Conservation (phyloP, 2,888 invertebrate genomes). For the Pegoplata infirma region DNA sequence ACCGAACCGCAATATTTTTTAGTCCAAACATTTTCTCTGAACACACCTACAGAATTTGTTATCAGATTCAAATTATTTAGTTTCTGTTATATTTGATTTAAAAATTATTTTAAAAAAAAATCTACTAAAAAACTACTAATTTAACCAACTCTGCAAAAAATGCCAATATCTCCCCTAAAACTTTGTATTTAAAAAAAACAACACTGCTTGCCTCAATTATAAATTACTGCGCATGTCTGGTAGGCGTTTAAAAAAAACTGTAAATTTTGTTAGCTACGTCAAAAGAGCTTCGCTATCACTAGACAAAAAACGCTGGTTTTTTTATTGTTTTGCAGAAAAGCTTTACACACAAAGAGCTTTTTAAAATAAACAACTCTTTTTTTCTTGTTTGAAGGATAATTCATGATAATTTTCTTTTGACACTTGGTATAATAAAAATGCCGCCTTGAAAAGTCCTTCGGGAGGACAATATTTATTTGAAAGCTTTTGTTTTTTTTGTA, state of each 20-base stretch:
- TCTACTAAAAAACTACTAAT: neutral
- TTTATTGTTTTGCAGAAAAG: slow-evolving; percentile 9
- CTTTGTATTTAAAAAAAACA: neutral
- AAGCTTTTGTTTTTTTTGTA: neutral
- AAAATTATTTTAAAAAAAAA: neutral
- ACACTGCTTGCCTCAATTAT: neutral
- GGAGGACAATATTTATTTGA: neutral
- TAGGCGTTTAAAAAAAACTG: neutral
- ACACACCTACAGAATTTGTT: no score
- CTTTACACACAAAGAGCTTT: slow-evolving; percentile 30
- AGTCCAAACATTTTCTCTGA: no score
- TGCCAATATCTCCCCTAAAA: neutral
- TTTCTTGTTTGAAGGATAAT: slow-evolving; percentile 38
- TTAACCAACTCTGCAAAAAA: neutral
- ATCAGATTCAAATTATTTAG: no score
- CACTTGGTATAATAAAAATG: slow-evolving; percentile 19
- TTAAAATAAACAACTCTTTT: neutral
- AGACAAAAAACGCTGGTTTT: neutral
- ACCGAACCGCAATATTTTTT: no score
- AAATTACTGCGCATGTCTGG: slow-evolving; percentile 10
- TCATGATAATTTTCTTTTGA: slow-evolving; percentile 13
- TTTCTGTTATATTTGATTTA: no score
- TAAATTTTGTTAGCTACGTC: neutral
- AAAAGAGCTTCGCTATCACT: slow-evolving; percentile 39
- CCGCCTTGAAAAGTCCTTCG: slow-evolving; percentile 41